Evolutionary conservation across 35 echinoderm and acorn worm genomes (phyloP).

Genomic region (Heliocidaris erythrogramma): DNA sequence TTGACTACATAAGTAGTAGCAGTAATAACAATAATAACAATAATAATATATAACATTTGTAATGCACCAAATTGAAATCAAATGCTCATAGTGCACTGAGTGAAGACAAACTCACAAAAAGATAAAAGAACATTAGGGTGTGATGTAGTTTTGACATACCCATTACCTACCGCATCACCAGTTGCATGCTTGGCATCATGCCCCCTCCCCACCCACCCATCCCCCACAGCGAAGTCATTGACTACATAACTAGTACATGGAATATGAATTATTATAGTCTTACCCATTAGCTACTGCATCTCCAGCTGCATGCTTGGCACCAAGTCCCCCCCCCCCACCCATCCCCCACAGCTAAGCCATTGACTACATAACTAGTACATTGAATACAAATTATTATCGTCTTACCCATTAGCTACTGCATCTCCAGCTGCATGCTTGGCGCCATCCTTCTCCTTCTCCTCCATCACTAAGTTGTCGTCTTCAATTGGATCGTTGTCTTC

Average conservation of each 20-base stretch:
- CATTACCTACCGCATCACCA: no score
- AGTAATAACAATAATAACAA: no score
- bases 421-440: slow-evolving; percentile 14
- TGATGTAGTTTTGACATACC: no score
- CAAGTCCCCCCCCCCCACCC: background rate
- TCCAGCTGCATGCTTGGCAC: background rate
- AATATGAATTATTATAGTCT: background rate
- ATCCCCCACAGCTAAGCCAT: background rate
- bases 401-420: slow-evolving; percentile 61
- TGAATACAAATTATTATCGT: background rate
- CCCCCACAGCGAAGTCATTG: background rate
- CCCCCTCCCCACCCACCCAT: background rate
- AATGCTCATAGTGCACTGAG: no score
- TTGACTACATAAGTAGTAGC: no score
- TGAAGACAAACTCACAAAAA: no score
- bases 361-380: background rate
- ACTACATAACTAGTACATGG: no score
- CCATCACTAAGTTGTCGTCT: slow-evolving; percentile 50
- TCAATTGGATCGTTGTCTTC: slow-evolving; percentile 58
- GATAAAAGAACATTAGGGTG: no score
- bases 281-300: slow-evolving; percentile 61
- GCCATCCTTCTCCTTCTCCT: slow-evolving; percentile 28
- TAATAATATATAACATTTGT: no score
- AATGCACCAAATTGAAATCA: no score
- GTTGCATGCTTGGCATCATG: no score